These are phyloP conservation scores for Molossus molossus DNA, from an alignment of 2,797 vertebrate species.

Conservation along the genomic window DNA sequence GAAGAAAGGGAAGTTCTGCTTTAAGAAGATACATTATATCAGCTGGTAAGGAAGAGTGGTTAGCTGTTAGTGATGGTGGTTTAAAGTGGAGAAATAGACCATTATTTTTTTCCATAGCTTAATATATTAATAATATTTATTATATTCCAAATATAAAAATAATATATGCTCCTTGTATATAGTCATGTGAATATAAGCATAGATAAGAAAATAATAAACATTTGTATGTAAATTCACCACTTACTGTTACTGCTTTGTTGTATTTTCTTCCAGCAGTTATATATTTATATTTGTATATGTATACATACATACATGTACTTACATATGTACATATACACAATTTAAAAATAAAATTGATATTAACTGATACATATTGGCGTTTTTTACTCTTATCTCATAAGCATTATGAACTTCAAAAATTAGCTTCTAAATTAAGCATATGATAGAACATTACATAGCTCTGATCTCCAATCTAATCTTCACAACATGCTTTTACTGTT, in stretches of 20 bases:
- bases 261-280: conserved; percentile 45
- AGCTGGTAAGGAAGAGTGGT: conserved; percentile 4
- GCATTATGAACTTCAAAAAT: conserved; percentile 47
- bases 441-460: background rate
- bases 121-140: conserved; percentile 36
- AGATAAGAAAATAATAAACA: conserved; percentile 45
- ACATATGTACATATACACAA: rapidly evolving
- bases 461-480: conserved; percentile 57
- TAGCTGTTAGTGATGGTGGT: background rate
- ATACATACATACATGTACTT: background rate
- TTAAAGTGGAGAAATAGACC: background rate
- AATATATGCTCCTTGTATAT: background rate
- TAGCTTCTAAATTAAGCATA: conserved; percentile 59
- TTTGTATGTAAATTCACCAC: background rate
- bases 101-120: background rate
- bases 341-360: conserved; percentile 5
- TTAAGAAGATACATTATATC: background rate
- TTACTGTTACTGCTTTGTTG: background rate
- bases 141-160: conserved; percentile 52
- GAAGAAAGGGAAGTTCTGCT: conserved; percentile 12
- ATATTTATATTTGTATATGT: background rate
- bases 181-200: conserved; percentile 32
- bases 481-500: conserved; percentile 29
- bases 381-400: conserved; percentile 31
- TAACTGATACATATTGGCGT: background rate